A percentile compares a stretch with the other conserved stretches of the same genome.
Conservation (phyloP, 1,140 invertebrate genomes). For the Drosophila kikkawai region DNA sequence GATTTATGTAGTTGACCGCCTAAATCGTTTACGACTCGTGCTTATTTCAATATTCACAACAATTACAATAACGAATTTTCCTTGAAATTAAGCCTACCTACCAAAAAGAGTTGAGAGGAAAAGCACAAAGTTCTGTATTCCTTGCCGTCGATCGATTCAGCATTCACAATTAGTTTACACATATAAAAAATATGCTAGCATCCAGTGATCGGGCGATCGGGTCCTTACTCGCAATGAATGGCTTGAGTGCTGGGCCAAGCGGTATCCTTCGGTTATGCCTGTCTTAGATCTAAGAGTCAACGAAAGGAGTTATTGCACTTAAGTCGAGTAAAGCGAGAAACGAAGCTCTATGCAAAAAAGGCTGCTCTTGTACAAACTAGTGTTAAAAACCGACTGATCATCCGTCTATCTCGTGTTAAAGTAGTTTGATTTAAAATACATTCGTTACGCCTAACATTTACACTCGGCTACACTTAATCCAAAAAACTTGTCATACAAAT, state of each 20-base stretch:
- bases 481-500: conserved; percentile 84
- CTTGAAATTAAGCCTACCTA: conserved; percentile 81
- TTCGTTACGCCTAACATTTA: conserved; percentile 62
- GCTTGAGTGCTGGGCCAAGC: conserved; percentile 54
- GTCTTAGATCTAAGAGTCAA: conserved; percentile 60
- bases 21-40: conserved; percentile 72
- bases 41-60: conserved; percentile 82
- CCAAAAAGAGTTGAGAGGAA: conserved; percentile 76
- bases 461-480: conserved; percentile 71
- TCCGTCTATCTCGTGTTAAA: conserved; percentile 33
- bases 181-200: conserved; percentile 80
- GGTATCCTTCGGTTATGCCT: conserved; percentile 25
- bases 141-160: conserved; percentile 37
- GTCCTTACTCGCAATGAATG: conserved; percentile 44
- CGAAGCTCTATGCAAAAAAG: conserved; percentile 81
- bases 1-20: conserved; percentile 60
- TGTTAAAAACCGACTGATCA: conserved; percentile 72
- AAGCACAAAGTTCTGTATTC: conserved; percentile 67
- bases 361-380: conserved; percentile 78
- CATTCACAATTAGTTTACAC: conserved; percentile 78
- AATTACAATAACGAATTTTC: conserved; percentile 83
- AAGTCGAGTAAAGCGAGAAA: conserved; percentile 76
- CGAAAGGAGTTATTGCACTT: conserved; percentile 76
- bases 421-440: conserved; percentile 50
- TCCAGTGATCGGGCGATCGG: conserved; percentile 49